phyloP scores from a whole-genome alignment of 2,113 vertebrate species.

The Rallus limicola region DNA sequence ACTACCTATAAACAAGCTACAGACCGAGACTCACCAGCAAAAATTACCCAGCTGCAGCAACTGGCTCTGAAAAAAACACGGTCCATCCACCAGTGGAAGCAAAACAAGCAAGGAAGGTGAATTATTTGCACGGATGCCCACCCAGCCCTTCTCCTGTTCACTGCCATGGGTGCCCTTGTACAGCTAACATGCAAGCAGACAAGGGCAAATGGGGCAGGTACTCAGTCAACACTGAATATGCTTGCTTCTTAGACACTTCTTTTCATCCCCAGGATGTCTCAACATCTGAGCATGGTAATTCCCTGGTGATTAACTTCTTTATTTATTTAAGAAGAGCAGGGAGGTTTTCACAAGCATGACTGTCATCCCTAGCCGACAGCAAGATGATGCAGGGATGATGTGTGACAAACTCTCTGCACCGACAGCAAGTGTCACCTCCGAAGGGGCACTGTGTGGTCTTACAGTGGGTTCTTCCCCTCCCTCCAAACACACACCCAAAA shows the following conservation, averaged over 20 bases:
- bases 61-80: not conserved
- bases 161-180: not conserved
- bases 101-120: not conserved
- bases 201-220: not conserved
- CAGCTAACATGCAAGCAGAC: not conserved
- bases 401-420: not conserved
- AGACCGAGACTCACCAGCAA: not conserved
- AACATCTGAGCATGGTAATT: conserved; percentile 43
- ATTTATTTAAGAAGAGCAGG: conserved; percentile 38
- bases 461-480: not conserved
- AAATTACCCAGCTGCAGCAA: not conserved
- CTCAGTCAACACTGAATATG: conserved; percentile 3
- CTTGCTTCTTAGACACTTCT: conserved; percentile 31
- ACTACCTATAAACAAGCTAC: not conserved
- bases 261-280: conserved; percentile 48
- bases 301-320: conserved; percentile 47
- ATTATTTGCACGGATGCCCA: not conserved
- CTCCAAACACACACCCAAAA: not conserved
- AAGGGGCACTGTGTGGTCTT: not conserved
- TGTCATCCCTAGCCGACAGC: not conserved
- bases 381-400: not conserved
- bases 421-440: not conserved
- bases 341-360: not conserved
- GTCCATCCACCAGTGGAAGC: not conserved
- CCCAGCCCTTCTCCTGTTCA: not conserved